A percentile compares a stretch with the other conserved stretches of the same genome.
These are phyloP conservation scores for Scortum barcoo DNA, from an alignment of 2,113 vertebrate genomes.

Conservation along the genomic window DNA sequence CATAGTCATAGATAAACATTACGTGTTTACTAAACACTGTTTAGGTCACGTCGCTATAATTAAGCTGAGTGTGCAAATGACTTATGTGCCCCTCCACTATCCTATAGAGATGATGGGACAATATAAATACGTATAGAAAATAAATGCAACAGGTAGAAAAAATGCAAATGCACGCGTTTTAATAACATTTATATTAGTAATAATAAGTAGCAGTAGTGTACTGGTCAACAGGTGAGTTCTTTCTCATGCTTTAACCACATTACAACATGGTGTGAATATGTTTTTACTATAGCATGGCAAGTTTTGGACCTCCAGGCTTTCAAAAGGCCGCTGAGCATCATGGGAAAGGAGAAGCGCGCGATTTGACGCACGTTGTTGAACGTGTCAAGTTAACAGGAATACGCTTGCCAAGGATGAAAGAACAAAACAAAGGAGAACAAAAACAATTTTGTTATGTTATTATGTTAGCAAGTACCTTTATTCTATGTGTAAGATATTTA, in stretches of 20 bases:
- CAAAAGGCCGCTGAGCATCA: constrained; percentile 69
- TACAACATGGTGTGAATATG: too few species aligned
- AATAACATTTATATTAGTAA: neutral
- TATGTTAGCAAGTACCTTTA: neutral
- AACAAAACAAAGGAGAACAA: neutral
- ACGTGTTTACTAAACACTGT: too few species aligned
- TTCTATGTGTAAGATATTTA: neutral
- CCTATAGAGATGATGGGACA: neutral
- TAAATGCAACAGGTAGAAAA: neutral
- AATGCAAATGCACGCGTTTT: neutral
- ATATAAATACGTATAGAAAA: neutral
- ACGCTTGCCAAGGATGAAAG: neutral
- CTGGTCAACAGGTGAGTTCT: too few species aligned
- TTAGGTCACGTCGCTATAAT: neutral
- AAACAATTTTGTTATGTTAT: neutral
- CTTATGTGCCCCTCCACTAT: neutral
- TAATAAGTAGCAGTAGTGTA: neutral
- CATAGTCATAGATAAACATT: neutral
- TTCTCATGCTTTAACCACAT: too few species aligned
- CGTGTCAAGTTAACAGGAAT: neutral
- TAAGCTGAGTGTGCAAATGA: neutral
- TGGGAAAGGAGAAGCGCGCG: constrained; percentile 77
- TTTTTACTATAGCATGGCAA: neutral
- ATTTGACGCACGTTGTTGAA: neutral
- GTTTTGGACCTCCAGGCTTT: constrained; percentile 5